phyloP scores from a whole-genome alignment of 2,113 vertebrate species.

The Atrichornis clamosus region DNA sequence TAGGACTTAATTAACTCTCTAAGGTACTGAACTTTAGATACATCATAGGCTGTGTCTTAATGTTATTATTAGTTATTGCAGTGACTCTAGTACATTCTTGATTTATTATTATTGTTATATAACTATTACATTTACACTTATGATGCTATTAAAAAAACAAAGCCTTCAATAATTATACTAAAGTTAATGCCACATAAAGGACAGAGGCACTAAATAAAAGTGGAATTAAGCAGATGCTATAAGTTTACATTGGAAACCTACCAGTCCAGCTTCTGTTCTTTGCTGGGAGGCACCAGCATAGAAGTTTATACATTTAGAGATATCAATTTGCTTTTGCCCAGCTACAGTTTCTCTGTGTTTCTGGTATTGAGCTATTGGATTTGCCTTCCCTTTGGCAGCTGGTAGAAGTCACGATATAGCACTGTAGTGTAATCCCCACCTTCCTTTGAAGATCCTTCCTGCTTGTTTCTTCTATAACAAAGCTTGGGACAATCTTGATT shows the following conservation, averaged over 20 bases:
- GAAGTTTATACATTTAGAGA: not conserved
- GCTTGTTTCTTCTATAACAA: not conserved
- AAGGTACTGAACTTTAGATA: slow-evolving; percentile 70
- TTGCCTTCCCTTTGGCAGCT: not conserved
- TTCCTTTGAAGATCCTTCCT: not conserved
- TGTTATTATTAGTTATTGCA: slow-evolving; percentile 58
- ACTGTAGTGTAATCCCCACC: not conserved
- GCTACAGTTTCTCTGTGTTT: slow-evolving; percentile 17
- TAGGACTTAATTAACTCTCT: slow-evolving; percentile 75
- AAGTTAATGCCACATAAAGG: slow-evolving; percentile 38
- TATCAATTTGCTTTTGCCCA: not conserved
- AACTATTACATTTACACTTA: slow-evolving; percentile 60
- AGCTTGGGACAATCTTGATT: not conserved
- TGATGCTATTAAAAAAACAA: slow-evolving; percentile 19
- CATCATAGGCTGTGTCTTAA: slow-evolving; percentile 33
- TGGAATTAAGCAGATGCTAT: not conserved
- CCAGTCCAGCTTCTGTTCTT: not conserved
- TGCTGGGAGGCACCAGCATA: not conserved
- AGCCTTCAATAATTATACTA: slow-evolving; percentile 52
- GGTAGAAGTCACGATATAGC: not conserved
- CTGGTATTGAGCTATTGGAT: not conserved
- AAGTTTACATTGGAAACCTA: slow-evolving; percentile 27
- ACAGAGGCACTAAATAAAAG: slow-evolving; percentile 46
- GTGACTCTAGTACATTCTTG: not conserved
- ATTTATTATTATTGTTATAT: slow-evolving; percentile 59